These are phyloP conservation scores for Temnothorax curvispinosus DNA, from an alignment of 1,140 invertebrate species.

Conservation along the genomic window DNA sequence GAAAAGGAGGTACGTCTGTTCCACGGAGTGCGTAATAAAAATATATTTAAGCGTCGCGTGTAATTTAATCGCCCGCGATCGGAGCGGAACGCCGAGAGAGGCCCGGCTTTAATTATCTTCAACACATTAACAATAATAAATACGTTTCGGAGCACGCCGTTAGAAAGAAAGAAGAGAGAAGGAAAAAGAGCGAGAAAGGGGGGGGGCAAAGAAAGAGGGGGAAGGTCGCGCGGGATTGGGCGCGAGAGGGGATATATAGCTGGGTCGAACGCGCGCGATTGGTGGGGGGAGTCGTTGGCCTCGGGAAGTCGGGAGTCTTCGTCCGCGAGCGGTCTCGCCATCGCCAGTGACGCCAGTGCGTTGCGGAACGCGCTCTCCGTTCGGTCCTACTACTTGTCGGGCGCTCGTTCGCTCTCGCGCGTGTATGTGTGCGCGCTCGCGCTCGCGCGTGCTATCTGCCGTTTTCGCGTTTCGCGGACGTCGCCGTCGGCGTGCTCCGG, in stretches of 20 bases:
- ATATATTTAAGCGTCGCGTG: background rate
- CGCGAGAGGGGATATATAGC: constrained; percentile 51
- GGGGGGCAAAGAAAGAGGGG: background rate
- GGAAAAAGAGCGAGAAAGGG: background rate
- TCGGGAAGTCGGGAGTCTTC: constrained; percentile 73
- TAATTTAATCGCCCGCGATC: background rate
- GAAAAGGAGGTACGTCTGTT: background rate
- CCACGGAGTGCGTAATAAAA: background rate
- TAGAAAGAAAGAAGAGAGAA: background rate
- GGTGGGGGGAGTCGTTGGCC: constrained; percentile 73
- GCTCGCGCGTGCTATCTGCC: background rate
- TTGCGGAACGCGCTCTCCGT: constrained; percentile 38
- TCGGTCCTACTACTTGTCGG: background rate
- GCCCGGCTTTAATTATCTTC: background rate
- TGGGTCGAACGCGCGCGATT: constrained; percentile 60
- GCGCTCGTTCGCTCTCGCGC: background rate
- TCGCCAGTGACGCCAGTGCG: constrained; percentile 69
- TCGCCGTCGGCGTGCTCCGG: background rate
- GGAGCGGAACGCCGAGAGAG: background rate
- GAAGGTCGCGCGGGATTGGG: constrained; percentile 27
- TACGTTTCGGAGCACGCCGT: background rate
- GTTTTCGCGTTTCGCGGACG: background rate
- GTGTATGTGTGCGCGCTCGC: background rate
- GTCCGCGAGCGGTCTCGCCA: constrained; percentile 44
- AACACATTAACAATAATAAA: constrained; percentile 8